Conservation (phyloP, 2,113 vertebrate species). For the Polyodon spathula region DNA sequence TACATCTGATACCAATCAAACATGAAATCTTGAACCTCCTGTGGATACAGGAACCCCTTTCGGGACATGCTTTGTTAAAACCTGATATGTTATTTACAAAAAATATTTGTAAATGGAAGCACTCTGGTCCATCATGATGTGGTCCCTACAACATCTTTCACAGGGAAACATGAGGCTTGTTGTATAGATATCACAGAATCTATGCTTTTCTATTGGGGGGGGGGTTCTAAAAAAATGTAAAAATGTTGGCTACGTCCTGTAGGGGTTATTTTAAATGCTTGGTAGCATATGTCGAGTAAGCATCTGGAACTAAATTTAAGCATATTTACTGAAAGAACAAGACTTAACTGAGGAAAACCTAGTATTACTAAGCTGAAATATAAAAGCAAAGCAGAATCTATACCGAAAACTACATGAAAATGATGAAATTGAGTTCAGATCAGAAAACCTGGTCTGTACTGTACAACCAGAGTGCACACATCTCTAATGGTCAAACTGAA, state of each 20-base stretch:
- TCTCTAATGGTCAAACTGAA: too few species aligned
- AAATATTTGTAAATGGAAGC: slow-evolving; percentile 71
- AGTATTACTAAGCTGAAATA: too few species aligned
- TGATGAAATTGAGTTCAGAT: too few species aligned
- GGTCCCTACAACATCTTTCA: slow-evolving; percentile 21
- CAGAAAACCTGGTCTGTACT: too few species aligned
- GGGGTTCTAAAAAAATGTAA: slow-evolving; percentile 8
- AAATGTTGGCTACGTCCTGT: background rate
- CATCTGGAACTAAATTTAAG: too few species aligned
- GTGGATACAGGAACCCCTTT: slow-evolving; percentile 36
- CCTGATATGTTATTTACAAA: slow-evolving; percentile 56
- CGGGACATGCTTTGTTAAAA: slow-evolving; percentile 58
- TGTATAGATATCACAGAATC: slow-evolving; percentile 5
- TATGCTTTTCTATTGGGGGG: background rate
- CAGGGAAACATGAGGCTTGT: slow-evolving; percentile 23
- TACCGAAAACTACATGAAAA: too few species aligned
- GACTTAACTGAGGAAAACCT: too few species aligned
- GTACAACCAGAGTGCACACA: too few species aligned
- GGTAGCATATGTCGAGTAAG: too few species aligned
- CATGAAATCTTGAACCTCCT: slow-evolving; percentile 28
- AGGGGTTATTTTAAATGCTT: too few species aligned
- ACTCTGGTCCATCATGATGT: slow-evolving; percentile 34
- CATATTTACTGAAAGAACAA: too few species aligned
- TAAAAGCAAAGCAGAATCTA: too few species aligned
- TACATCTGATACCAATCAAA: slow-evolving; percentile 37